phyloP scores from a whole-genome alignment of 1,140 invertebrate genomes.

The Polyergus mexicanus region DNA sequence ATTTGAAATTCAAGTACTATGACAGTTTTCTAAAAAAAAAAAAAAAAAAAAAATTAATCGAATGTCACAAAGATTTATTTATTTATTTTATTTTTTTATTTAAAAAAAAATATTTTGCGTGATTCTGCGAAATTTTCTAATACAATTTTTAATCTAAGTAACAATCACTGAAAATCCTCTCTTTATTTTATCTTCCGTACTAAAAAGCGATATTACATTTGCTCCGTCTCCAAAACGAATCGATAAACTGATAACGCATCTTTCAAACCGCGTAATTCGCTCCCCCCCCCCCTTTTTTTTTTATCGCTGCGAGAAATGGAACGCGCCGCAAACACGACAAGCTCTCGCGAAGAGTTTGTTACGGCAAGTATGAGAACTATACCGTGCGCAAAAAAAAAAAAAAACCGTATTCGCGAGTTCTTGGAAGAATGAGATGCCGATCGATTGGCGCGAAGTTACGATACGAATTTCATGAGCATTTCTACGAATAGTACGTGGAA shows the following conservation, averaged over 20 bases:
- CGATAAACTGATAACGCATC: slow-evolving; percentile 28
- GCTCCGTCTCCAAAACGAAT: background rate
- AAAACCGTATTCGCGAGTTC: background rate
- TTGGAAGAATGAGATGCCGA: slow-evolving; percentile 2
- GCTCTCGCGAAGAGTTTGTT: slow-evolving; percentile 28
- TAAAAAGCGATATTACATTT: background rate
- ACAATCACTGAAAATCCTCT: background rate
- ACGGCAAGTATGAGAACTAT: slow-evolving; percentile 29
- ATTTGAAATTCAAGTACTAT: too few species aligned
- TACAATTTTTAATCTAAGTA: background rate
- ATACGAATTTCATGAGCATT: slow-evolving; percentile 42
- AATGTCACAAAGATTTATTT: too few species aligned
- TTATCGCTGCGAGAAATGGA: background rate
- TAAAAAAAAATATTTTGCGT: too few species aligned
- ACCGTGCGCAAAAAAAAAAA: background rate
- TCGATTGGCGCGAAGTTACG: slow-evolving; percentile 40
- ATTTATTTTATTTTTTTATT: too few species aligned
- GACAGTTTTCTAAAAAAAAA: too few species aligned
- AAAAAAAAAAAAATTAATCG: too few species aligned
- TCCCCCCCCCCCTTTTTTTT: too few species aligned
- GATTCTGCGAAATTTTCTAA: too few species aligned
- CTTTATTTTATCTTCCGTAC: background rate
- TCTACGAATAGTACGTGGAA: slow-evolving; percentile 10
- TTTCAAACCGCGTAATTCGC: slow-evolving; percentile 33
- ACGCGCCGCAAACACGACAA: background rate